Base-by-base conservation (phyloP, 2,888 invertebrate species). In the Calliopum simillimum region DNA sequence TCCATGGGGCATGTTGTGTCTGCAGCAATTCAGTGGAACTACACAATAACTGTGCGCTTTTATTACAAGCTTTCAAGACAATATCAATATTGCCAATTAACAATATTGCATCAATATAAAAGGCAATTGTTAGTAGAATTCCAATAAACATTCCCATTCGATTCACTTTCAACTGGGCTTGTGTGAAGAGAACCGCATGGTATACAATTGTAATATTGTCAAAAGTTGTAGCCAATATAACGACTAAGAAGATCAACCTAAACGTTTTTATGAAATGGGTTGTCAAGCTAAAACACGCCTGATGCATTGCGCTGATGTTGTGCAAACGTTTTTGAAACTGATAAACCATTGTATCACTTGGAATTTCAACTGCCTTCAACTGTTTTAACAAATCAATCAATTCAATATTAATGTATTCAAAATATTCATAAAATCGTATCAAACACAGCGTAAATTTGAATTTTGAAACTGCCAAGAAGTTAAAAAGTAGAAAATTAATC, bases 71-170 rank as follows among this genome's bases (percentile, higher is more conserved):
- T 8, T 19, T 71, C 0, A 79, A 1, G 12, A 75, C 59, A 0
- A 53, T 59, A 21, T 82, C 77, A n/a, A 81, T 6, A 56, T 74
- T 72, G 21, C 74, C 71, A 69, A 79, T 76, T 0, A 75, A 2
- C 71, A 75, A 16, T 2, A 70, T 3, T 0, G 72, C 51, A 6
- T 68, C 73, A 59, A 69, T 72, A 8, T 71, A 13, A 16, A 64
- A 76, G 16, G 58, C 55, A 0, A 47, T 0, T 1, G 76, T 23
- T 11, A 80, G 68, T 0, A 56, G 62, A 1, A 70, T 47, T 3
- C 79, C 81, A 14, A 73, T n/a, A 0, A 74, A 0, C 0, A 14
- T 1, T 5, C 69, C 69, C 62, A 53, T 62, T 1, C 3, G 3
- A 6, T 71, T 19, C 1, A 75, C 61, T n/a, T 73, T 19, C n/a